Percentiles rank a stretch among this genome's conserved stretches.
These are phyloP conservation scores for Cephus pulcher DNA, from an alignment of 2,888 invertebrate genomes.

Conservation along the genomic window DNA sequence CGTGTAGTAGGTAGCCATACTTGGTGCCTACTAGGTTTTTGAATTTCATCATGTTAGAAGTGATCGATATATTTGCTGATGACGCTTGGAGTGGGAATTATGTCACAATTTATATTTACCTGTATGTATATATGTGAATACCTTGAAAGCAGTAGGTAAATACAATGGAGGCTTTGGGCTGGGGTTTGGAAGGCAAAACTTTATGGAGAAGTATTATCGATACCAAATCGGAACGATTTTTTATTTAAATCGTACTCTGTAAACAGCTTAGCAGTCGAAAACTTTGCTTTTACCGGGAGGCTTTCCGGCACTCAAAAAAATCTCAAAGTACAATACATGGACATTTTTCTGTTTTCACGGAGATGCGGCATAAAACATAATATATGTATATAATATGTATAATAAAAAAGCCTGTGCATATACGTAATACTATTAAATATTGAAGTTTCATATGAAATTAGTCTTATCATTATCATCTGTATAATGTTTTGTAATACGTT, in stretches of 20 bases:
- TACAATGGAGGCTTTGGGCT: neutral
- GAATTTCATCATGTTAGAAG: neutral
- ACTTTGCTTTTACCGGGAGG: conserved; percentile 3
- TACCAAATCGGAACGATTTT: neutral
- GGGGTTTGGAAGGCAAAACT: neutral
- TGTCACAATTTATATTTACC: neutral
- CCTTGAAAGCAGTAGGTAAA: neutral
- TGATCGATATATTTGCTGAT: neutral
- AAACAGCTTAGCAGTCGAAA: neutral
- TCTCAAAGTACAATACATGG: neutral
- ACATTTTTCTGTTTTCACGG: neutral
- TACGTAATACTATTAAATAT: neutral
- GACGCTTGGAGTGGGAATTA: neutral
- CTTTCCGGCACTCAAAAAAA: neutral
- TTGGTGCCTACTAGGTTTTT: neutral
- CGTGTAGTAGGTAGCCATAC: neutral
- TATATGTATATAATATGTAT: neutral
- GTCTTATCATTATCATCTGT: neutral
- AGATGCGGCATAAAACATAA: neutral
- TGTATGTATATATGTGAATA: too few relatives aligned
- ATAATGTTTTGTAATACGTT: too few relatives aligned
- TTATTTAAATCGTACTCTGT: conserved; percentile 5
- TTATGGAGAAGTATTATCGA: neutral
- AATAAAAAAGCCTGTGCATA: neutral
- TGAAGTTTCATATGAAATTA: neutral